These are phyloP conservation scores for Tokudaia tokunoshimensis DNA, from an alignment of 2,797 vertebrate species.

Conservation along the genomic window DNA sequence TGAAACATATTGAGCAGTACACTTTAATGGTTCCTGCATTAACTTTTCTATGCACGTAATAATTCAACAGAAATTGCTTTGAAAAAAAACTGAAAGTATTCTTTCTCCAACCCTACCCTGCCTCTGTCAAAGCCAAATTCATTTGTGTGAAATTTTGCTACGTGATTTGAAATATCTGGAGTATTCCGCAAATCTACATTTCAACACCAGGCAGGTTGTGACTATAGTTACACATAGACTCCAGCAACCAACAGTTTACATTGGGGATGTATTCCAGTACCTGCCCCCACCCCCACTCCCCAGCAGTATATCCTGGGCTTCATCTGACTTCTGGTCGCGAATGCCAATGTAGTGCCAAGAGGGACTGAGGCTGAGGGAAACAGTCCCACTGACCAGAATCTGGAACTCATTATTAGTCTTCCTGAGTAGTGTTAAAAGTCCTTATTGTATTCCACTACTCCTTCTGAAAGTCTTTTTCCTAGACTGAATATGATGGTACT, in stretches of 20 bases:
- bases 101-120: neutral
- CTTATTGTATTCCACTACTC: neutral
- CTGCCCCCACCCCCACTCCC: neutral
- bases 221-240: neutral
- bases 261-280: neutral
- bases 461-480: constrained; percentile 10
- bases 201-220: neutral
- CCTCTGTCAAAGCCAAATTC: neutral
- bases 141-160: neutral
- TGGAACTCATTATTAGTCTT: neutral
- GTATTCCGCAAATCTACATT: neutral
- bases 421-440: neutral
- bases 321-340: neutral
- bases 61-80: neutral
- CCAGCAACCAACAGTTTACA: neutral
- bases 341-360: neutral
- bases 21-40: neutral
- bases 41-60: neutral
- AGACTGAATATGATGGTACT: neutral
- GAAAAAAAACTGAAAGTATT: neutral
- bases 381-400: neutral
- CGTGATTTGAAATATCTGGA: neutral
- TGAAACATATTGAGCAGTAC: neutral
- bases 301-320: neutral
- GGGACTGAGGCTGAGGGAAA: neutral